Percentiles rank a stretch among this genome's conserved stretches.
These are phyloP conservation scores for Lophotis ruficrista DNA, from an alignment of 2,113 vertebrate genomes.

Conservation along the genomic window DNA sequence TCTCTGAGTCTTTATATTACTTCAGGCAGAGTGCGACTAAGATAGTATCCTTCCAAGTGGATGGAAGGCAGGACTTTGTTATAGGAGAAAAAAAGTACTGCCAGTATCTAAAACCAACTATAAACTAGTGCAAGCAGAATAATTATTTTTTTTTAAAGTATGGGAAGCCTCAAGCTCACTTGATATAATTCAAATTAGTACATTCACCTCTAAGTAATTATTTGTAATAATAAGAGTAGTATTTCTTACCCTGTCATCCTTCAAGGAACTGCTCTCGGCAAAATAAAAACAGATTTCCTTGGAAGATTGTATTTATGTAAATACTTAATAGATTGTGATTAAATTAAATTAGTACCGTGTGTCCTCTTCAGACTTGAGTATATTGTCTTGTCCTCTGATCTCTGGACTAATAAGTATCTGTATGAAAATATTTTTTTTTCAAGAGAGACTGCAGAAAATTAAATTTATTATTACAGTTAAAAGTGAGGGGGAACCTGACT, in stretches of 20 bases:
- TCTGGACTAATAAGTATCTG: not conserved
- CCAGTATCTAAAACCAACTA: not conserved
- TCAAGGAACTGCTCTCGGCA: constrained; percentile 10
- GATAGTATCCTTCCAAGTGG: not conserved
- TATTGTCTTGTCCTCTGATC: not conserved
- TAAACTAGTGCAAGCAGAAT: not conserved
- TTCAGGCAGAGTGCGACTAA: not conserved
- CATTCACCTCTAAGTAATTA: not conserved
- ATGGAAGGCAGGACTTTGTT: not conserved
- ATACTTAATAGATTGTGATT: constrained; percentile 5
- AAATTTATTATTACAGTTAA: not conserved
- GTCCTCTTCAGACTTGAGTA: not conserved
- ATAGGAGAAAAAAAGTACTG: not conserved
- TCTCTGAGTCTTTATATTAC: not conserved
- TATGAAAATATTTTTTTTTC: not conserved
- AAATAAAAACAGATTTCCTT: constrained; percentile 5
- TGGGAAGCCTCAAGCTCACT: not conserved
- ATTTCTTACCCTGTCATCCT: not conserved
- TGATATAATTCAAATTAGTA: not conserved
- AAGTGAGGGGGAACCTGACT: not conserved
- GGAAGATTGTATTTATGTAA: constrained; percentile 28
- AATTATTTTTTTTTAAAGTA: not conserved
- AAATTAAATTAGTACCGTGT: constrained; percentile 5
- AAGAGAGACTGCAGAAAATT: not conserved
- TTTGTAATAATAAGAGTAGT: not conserved